These are phyloP conservation scores for Archocentrus centrarchus DNA, from an alignment of 2,113 vertebrate genomes.

Conservation along the genomic window DNA sequence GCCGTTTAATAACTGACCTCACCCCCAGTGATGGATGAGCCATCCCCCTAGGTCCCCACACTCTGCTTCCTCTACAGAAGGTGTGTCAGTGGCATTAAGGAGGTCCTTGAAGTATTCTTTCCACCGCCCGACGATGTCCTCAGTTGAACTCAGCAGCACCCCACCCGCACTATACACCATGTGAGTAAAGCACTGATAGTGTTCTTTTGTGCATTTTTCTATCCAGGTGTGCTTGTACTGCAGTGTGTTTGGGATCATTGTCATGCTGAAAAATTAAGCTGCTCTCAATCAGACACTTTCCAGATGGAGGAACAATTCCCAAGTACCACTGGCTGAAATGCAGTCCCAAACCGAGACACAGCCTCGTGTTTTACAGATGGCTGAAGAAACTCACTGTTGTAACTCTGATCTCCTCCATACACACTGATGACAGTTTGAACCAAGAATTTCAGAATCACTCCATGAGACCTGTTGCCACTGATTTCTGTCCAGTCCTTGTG, in stretches of 20 bases:
- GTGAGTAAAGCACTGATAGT: too few species aligned
- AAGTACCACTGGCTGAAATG: not conserved
- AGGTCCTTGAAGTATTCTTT: too few species aligned
- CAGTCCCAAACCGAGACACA: not conserved
- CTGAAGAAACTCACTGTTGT: rapidly evolving
- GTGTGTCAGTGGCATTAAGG: too few species aligned
- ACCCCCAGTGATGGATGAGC: too few species aligned
- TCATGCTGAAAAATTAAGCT: not conserved
- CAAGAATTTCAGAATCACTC: not conserved
- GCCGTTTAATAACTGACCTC: too few species aligned
- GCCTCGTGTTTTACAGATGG: not conserved
- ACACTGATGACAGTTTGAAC: not conserved
- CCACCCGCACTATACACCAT: too few species aligned
- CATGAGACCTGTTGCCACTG: not conserved
- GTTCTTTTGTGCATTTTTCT: too few species aligned
- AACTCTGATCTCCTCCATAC: not conserved
- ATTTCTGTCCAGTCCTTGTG: not conserved
- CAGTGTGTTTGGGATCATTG: not conserved
- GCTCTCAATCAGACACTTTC: not conserved
- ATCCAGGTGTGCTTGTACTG: not conserved
- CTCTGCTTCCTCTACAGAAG: too few species aligned
- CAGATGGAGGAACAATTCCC: not conserved
- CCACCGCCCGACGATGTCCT: too few species aligned
- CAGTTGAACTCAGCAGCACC: too few species aligned
- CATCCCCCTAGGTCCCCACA: too few species aligned